Evolutionary conservation across 2,113 vertebrate genomes (phyloP), one percentile per base, ranked within the genome.

Genomic region (Gallinago paraguaiae): DNA sequence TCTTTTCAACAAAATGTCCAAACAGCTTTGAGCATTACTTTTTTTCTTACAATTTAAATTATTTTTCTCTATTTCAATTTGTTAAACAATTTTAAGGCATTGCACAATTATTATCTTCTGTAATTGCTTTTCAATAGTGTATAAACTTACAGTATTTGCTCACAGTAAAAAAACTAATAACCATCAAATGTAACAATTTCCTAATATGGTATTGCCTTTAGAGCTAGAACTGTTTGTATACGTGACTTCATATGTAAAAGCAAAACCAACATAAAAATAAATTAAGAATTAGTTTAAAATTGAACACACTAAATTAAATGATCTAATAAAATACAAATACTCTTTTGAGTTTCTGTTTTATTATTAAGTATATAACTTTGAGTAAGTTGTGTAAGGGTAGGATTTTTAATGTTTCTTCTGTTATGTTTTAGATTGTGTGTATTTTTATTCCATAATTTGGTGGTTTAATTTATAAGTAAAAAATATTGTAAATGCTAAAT

Each of bases 41-140:
- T 82, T 81, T 96, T 72, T 12, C 31, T 82, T 70, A 53, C 67
- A 46, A n/a, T 77, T 94, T 30, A 80, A 71, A 61, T 77, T 27
- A 2, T 69, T 68, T 64, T 61, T 86, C 90, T 27, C 35, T 63
- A 33, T 76, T 64, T 86, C 80, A 69, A 91, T 12, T 76, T 96
- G 80, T 80, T 88, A 56, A 92, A 33, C 6, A 69, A 7, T 86
- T 93, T 90, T 48, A 86, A 77, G 68, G 37, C 56, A 77, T 74
- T 93, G 67, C 87, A 93, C 68, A 92, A 51, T 87, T 94, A 87
- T 78, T 83, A 86, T 70, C 39, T 86, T 70, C 59, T 92, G 79
- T 95, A 88, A 88, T 24, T 83, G 68, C 68, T 96, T 94, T 92
- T 93, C 56, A 64, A 53, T 93, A 93, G 71, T 94, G 87, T 95